Conservation (phyloP, 1,140 invertebrate species). For the Pseudomyrmex cubaensis region DNA sequence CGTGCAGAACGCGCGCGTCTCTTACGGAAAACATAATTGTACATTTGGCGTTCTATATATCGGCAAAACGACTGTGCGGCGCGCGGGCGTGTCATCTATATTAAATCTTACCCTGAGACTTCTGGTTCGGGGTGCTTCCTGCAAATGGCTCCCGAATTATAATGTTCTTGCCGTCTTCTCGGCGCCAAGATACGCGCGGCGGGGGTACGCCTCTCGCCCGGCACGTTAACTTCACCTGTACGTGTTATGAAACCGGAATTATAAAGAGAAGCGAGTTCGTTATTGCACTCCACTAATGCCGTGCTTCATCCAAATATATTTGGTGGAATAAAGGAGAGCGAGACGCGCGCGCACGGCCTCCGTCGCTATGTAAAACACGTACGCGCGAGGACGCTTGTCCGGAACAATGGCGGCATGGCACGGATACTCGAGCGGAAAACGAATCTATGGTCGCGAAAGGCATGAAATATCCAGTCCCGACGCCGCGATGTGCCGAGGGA, state of each 20-base stretch:
- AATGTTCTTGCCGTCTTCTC: conserved; percentile 93
- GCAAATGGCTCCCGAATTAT: conserved; percentile 87
- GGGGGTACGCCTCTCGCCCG: conserved; percentile 92
- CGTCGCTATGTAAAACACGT: conserved; percentile 58
- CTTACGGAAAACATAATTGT: conserved; percentile 66
- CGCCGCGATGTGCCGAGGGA: not conserved
- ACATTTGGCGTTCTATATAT: conserved; percentile 59
- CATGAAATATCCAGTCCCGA: conserved; percentile 48
- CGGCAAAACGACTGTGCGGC: conserved; percentile 37
- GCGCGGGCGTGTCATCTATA: conserved; percentile 58
- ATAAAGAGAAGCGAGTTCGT: conserved; percentile 73
- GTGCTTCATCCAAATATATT: conserved; percentile 64
- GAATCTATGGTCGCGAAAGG: conserved; percentile 41
- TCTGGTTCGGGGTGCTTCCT: conserved; percentile 84
- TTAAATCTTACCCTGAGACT: conserved; percentile 84
- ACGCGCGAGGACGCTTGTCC: conserved; percentile 52
- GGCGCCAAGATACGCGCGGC: conserved; percentile 94
- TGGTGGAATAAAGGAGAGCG: conserved; percentile 49
- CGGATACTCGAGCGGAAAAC: conserved; percentile 50
- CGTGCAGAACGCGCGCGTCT: not conserved
- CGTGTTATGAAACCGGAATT: conserved; percentile 75
- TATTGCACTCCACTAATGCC: conserved; percentile 56
- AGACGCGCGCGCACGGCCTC: not conserved
- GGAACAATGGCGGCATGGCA: conserved; percentile 32
- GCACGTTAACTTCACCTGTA: conserved; percentile 86